A percentile compares a stretch with the other conserved stretches of the same genome.
phyloP scores from a whole-genome alignment of 2,797 vertebrate species.

The Microctenopoma steveboyesi region DNA sequence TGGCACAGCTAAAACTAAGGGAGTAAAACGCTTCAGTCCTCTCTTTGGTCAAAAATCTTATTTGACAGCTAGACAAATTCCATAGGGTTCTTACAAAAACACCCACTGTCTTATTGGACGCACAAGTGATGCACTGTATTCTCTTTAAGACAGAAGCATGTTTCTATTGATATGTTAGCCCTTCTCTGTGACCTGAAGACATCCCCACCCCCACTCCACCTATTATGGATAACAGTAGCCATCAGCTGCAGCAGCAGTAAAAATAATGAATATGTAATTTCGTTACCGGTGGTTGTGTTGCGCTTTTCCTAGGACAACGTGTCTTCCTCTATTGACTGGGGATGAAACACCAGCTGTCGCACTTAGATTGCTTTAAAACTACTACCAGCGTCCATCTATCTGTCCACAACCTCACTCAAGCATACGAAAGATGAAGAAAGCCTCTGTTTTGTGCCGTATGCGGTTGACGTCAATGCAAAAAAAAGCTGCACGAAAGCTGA shows the following conservation, averaged over 20 bases:
- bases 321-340: constrained; percentile 53
- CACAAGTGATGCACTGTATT: constrained; percentile 11
- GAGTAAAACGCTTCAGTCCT: constrained; percentile 19
- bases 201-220: constrained; percentile 63
- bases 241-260: constrained; percentile 49
- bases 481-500: constrained; percentile 74
- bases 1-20: constrained; percentile 29
- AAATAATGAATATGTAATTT: constrained; percentile 47
- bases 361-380: constrained; percentile 46
- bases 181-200: constrained; percentile 32
- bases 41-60: constrained; percentile 28
- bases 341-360: constrained; percentile 56
- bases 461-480: constrained; percentile 86
- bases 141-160: constrained; percentile 1
- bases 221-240: constrained; percentile 56
- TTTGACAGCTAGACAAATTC: constrained; percentile 32
- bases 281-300: constrained; percentile 72
- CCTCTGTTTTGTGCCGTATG: constrained; percentile 74
- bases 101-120: constrained; percentile 17
- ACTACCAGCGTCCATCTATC: constrained; percentile 34
- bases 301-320: constrained; percentile 60
- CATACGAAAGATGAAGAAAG: constrained; percentile 70
- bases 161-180: constrained; percentile 29
- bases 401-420: constrained; percentile 65
- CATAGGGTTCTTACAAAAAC: constrained; percentile 12